These are phyloP conservation scores for Protosalanx chinensis DNA, from an alignment of 2,797 vertebrate genomes.

Conservation along the genomic window DNA sequence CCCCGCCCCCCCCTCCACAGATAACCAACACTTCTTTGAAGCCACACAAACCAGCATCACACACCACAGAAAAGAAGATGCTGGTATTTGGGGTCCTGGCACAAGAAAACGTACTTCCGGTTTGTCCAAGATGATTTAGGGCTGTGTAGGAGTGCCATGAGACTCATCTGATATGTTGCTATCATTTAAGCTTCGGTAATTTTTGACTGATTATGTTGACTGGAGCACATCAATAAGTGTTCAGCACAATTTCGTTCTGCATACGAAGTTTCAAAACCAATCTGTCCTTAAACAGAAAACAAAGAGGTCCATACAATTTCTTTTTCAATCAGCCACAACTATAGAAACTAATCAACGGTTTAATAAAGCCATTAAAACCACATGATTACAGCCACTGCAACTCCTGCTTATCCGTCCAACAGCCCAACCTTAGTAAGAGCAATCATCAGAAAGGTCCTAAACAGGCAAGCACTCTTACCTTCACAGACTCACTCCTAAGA, in stretches of 20 bases:
- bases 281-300: not conserved
- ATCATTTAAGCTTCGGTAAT: too few relatives aligned
- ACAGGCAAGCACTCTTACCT: not conserved
- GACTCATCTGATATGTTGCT: too few relatives aligned
- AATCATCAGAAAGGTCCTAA: not conserved
- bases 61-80: not conserved
- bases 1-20: not conserved
- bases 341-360: not conserved
- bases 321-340: not conserved
- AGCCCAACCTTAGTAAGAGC: not conserved
- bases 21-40: conserved; percentile 1
- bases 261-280: not conserved
- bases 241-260: too few relatives aligned
- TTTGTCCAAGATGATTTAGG: too few relatives aligned
- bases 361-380: not conserved
- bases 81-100: not conserved
- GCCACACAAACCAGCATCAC: not conserved
- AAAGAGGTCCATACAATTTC: not conserved
- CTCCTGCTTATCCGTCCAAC: not conserved
- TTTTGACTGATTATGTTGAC: too few relatives aligned
- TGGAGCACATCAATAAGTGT: too few relatives aligned
- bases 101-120: not conserved
- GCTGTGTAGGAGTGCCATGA: too few relatives aligned
- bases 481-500: not conserved
- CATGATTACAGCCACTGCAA: not conserved